Conservation (phyloP, 35 echinoderm and acorn worm genomes). For the Apostichopus californicus region DNA sequence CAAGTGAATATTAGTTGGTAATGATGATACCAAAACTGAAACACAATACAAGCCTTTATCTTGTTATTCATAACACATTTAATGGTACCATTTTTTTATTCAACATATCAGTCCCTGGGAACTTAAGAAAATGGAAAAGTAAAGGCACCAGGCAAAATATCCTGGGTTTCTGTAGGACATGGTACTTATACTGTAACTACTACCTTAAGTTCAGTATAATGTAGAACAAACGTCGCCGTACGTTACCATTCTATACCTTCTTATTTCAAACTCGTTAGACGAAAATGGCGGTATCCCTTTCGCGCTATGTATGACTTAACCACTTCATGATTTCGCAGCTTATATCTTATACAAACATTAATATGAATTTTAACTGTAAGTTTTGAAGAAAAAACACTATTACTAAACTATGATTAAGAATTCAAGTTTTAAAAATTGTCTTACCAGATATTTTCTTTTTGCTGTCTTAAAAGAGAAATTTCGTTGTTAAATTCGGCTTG, state of each 20-base stretch:
- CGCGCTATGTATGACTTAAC: background rate
- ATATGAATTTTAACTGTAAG: background rate
- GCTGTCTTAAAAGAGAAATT: background rate
- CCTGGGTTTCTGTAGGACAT: background rate
- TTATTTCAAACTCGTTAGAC: conserved; percentile 17
- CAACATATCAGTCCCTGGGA: conserved; percentile 40
- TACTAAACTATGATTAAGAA: background rate
- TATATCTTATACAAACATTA: background rate
- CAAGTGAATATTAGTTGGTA: no score
- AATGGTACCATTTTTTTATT: conserved; percentile 42
- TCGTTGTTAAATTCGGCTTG: background rate
- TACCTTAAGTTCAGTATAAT: conserved; percentile 3
- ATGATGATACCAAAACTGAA: background rate
- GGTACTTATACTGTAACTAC: conserved; percentile 24
- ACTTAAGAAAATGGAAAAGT: conserved; percentile 34
- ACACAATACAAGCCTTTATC: background rate
- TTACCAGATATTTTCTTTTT: background rate
- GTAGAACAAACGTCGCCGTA: background rate
- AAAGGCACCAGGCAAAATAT: conserved; percentile 15
- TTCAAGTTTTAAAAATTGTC: background rate
- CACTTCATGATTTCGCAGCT: background rate
- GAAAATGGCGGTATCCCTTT: conserved; percentile 28
- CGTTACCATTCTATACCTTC: background rate
- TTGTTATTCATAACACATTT: conserved; percentile 43
- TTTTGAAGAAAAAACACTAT: background rate